Evolutionary conservation across 2,797 vertebrate species (phyloP), one percentile per base, ranked within the genome.

Genomic region (Poecilia gillii): DNA sequence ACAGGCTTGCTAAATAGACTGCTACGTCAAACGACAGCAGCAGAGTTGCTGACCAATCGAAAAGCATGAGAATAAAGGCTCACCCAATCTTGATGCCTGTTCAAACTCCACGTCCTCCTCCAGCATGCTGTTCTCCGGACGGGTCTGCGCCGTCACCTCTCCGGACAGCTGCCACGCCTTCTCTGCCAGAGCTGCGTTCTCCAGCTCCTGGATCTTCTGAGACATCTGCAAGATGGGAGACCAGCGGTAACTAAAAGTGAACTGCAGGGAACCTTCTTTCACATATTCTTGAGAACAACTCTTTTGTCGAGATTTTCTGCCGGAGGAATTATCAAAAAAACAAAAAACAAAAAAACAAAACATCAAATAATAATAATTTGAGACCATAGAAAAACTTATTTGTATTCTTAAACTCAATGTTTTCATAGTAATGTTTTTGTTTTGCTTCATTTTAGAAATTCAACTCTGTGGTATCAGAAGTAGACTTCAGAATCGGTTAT

Each of bases 81-180:
- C 79, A 99, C 99, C 97, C 95, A 92, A 96, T 72, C 97, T 96
- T 28, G 97, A 96, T 0, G 96, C 90, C 4, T 98, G 97, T 81
- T 99, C 99, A 79, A 98, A 99, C 18, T 96, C 94, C 5, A 99
- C 86, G 0, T 97, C 95, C 90, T 99, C 99, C 78, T 98, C 97
- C 76, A 99, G 86, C 84, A 99, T 96, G 92, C 99, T 99, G 95
- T 99, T 99, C 90, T 99, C 98, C 0, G 98, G 99, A 9, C 98
- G 96, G 8, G 95, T 96, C 78, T 98, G 96, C 0, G 95, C 97
- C 0, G 95, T 96, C 86, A 97, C 97, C 89, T 99, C 99, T 86
- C 99, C 99, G 0, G 91, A 95, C 53, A 99, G 94, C 93, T 99
- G 98, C 99, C 99, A 99, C 0, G 98, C 95, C 85, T 98, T 99